Evolutionary conservation across 2,113 vertebrate genomes (phyloP).

Genomic region (Odocoileus virginianus): DNA sequence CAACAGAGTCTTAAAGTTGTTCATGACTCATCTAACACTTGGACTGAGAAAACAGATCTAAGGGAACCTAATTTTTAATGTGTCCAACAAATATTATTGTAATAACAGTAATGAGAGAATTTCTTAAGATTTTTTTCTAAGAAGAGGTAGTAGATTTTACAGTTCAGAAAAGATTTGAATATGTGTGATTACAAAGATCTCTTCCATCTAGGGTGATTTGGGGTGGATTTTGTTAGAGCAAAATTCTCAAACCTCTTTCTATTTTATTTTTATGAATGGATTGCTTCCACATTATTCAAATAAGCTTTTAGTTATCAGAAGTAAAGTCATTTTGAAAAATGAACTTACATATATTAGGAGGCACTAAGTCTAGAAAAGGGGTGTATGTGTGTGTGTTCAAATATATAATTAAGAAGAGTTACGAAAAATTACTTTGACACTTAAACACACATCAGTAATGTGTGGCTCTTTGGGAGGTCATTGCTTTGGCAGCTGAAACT

Average conservation of each 20-base stretch:
- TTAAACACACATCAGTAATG: not conserved
- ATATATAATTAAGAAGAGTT: not conserved
- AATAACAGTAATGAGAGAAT: not conserved
- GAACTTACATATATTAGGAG: not conserved
- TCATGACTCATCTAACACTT: not conserved
- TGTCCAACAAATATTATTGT: not conserved
- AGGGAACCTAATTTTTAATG: not conserved
- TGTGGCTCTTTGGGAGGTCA: not conserved
- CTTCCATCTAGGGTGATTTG: not conserved
- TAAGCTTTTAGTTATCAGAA: not conserved
- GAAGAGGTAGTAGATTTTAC: not conserved
- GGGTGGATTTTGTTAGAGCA: not conserved
- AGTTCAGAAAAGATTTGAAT: conserved; percentile 7
- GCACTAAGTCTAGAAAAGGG: not conserved
- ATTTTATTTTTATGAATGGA: conserved; percentile 17
- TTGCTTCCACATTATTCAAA: not conserved
- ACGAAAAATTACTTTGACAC: not conserved
- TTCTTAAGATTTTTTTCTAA: not conserved
- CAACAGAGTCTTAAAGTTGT: not conserved
- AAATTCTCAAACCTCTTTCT: not conserved
- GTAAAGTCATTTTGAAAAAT: not conserved
- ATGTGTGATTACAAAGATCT: not conserved
- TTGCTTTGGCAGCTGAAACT: conserved; percentile 13
- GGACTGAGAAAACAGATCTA: not conserved
- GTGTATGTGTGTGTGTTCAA: not conserved